Evolutionary conservation across 2,888 invertebrate genomes (phyloP), one percentile per base, ranked within the genome.

Genomic region (Netelia virgata): DNA sequence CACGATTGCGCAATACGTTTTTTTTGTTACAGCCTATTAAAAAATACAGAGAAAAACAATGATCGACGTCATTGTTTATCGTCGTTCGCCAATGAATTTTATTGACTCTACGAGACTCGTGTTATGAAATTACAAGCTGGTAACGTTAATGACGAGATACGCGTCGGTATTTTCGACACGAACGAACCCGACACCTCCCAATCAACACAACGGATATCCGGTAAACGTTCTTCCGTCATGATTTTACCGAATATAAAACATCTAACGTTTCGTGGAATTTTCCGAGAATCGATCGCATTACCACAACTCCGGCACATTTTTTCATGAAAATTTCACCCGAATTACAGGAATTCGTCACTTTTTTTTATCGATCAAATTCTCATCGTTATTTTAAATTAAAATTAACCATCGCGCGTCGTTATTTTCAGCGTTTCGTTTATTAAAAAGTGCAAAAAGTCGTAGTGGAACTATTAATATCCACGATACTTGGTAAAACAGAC

Each of bases 201-300:
- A 70, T 89, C 83, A 87, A 88, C 88, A 69, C 75, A 77, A 87
- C 90, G 91, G 91, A 91, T 72, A 85, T 91, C 90, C 91, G 90
- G 85, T 55, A 55, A 64, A 77, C 63, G 66, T 82, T 82, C 87
- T 86, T 85, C 86, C 79, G 61, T 55, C 66, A n/a, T 53, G 69
- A 59, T 80, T 77, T 59, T 68, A 36, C 63, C 53, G 36, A 66
- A 63, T 64, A 16, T n/a, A 53, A 20, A 43, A 10, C 14, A 80
- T 59, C 18, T 10, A 47, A 68, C 41, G n/a, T 23, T 59, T 11
- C 8, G 18, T 36, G 14, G 23, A 73, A 76, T 84, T 73, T 83
- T 79, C 78, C 77, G 10, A 66, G 66, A 78, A 83, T 41, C 68
- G 20, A 83, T 83, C 53, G n/a, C 23, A 36, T 23, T 28, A 3